A percentile compares a stretch with the other conserved stretches of the same genome.
Conservation (phyloP, 2,113 vertebrate genomes). For the Galbula dea region DNA sequence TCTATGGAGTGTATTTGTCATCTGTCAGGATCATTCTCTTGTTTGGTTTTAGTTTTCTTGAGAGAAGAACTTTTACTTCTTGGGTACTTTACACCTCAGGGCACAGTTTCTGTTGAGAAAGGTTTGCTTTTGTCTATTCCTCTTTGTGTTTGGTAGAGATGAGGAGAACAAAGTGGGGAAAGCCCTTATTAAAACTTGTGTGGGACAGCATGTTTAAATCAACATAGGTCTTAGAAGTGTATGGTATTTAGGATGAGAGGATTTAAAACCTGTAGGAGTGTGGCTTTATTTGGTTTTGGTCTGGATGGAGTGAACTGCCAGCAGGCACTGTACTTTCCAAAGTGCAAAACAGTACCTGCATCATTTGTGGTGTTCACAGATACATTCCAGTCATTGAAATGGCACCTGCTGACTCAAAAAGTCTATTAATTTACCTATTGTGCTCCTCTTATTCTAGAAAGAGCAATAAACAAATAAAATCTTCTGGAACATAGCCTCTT, state of each 20-base stretch:
- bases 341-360: background rate
- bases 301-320: background rate
- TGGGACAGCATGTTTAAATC: background rate
- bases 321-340: background rate
- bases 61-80: background rate
- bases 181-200: background rate
- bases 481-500: background rate
- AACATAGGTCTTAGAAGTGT: background rate
- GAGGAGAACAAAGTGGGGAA: background rate
- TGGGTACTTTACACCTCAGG: background rate
- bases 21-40: background rate
- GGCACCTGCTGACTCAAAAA: too few relatives aligned
- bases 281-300: background rate
- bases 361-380: background rate
- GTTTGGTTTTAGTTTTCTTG: background rate
- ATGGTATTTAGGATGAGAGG: background rate
- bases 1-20: background rate
- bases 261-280: background rate
- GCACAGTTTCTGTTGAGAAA: background rate
- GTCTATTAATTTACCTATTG: background rate
- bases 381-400: too few relatives aligned
- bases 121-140: background rate
- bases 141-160: background rate
- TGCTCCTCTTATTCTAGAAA: background rate
- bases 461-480: background rate